A percentile compares a stretch with the other conserved stretches of the same genome.
Evolutionary conservation across 1,140 invertebrate genomes (phyloP).

Genomic region (Bombyx mori): DNA sequence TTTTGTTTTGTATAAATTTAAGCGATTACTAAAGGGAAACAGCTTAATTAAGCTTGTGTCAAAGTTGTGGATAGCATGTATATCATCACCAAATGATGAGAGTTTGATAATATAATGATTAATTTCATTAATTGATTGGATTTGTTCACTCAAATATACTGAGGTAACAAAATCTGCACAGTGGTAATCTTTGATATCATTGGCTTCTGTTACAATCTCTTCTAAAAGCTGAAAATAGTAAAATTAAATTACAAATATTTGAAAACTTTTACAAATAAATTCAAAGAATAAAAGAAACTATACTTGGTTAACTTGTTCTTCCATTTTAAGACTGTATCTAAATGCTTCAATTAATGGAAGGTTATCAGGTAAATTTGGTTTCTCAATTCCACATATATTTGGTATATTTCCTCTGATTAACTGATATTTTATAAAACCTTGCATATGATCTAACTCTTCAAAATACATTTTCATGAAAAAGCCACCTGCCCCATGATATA

Average conservation of each 20-base stretch:
- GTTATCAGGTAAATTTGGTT: conserved; percentile 10
- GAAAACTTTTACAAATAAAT: background rate
- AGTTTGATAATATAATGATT: conserved; percentile 18
- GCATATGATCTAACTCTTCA: conserved; percentile 29
- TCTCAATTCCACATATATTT: conserved; percentile 14
- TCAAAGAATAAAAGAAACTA: conserved; percentile 11
- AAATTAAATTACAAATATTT: background rate
- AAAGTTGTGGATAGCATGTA: conserved; percentile 23
- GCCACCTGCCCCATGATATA: conserved; percentile 20
- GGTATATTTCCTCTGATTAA: conserved; percentile 22
- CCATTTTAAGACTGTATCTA: conserved; percentile 22
- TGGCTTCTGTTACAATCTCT: conserved; percentile 18
- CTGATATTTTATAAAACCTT: conserved; percentile 28
- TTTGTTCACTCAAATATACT: conserved; percentile 27
- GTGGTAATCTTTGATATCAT: conserved; percentile 24
- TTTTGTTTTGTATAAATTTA: conserved; percentile 1
- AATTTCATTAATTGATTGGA: conserved; percentile 23
- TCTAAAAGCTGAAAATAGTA: conserved; percentile 19
- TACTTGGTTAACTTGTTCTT: conserved; percentile 18
- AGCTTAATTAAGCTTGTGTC: conserved; percentile 6
- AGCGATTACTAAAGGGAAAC: conserved; percentile 11
- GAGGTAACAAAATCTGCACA: conserved; percentile 30
- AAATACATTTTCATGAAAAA: conserved; percentile 35
- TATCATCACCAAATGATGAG: conserved; percentile 11
- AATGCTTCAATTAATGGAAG: conserved; percentile 24